Conservation (phyloP, 2,797 vertebrate species). For the Pelobates cultripes region DNA sequence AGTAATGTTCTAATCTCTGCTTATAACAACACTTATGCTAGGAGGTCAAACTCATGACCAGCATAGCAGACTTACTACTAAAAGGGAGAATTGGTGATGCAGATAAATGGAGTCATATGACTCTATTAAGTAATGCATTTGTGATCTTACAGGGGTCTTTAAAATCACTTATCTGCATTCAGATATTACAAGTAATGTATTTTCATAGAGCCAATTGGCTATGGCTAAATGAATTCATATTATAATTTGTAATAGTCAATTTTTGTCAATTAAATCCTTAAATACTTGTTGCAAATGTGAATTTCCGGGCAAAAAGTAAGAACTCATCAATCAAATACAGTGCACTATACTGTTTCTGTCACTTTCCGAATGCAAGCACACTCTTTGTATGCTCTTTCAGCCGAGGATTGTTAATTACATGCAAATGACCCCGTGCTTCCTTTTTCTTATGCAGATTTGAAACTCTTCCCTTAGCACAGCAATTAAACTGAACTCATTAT, state of each 20-base stretch:
- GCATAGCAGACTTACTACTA: neutral
- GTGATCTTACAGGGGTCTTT: neutral
- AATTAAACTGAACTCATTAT: constrained; percentile 35
- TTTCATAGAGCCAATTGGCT: neutral
- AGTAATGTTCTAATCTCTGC: neutral
- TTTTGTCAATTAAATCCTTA: constrained; percentile 5
- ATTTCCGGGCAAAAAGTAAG: neutral
- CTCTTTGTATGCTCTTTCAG: neutral
- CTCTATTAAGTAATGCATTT: constrained; percentile 10
- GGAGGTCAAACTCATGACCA: constrained; percentile 3
- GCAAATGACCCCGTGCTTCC: constrained; percentile 23
- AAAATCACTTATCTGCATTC: constrained; percentile 4
- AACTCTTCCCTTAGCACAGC: constrained; percentile 16
- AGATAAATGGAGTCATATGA: constrained; percentile 21
- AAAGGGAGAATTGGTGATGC: constrained; percentile 12
- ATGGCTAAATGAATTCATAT: neutral
- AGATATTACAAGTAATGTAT: neutral
- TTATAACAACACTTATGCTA: no score
- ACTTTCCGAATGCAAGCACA: constrained; percentile 8
- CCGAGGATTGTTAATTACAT: constrained; percentile 20
- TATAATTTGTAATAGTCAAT: neutral
- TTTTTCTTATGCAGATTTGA: constrained; percentile 36
- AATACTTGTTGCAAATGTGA: constrained; percentile 6
- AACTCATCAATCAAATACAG: constrained; percentile 21
- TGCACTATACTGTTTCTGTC: neutral